phyloP scores from a whole-genome alignment of 2,113 vertebrate species.

The Passer domesticus region DNA sequence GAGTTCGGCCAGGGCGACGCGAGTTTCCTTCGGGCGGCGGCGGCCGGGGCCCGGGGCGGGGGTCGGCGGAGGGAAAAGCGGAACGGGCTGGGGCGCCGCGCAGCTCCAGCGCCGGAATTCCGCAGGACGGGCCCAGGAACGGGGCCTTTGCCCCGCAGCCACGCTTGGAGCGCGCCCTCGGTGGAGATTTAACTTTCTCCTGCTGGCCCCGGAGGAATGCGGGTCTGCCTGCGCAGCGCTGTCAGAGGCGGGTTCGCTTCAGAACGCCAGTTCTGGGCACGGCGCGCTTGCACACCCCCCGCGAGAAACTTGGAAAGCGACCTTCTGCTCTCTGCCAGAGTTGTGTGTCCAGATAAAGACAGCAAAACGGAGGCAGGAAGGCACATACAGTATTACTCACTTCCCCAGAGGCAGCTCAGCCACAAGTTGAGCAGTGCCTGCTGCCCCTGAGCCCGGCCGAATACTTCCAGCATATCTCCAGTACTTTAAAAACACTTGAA shows the following conservation, averaged over 20 bases:
- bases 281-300: background rate
- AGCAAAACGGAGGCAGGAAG: background rate
- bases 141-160: background rate
- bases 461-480: background rate
- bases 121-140: rapidly evolving
- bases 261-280: background rate
- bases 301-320: background rate
- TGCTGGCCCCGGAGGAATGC: rapidly evolving
- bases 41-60: background rate
- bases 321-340: background rate
- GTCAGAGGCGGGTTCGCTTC: rapidly evolving
- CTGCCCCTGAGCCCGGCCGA: background rate
- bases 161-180: rapidly evolving
- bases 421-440: background rate
- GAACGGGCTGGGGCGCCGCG: rapidly evolving
- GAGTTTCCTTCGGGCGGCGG: rapidly evolving
- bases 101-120: background rate
- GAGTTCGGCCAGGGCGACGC: rapidly evolving
- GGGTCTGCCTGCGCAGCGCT: rapidly evolving
- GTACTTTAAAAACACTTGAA: background rate
- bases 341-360: background rate
- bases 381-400: background rate
- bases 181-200: rapidly evolving
- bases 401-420: background rate
- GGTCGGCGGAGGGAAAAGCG: background rate